Conservation (phyloP, 1,140 invertebrate species). For the Brachystomella parvula region DNA sequence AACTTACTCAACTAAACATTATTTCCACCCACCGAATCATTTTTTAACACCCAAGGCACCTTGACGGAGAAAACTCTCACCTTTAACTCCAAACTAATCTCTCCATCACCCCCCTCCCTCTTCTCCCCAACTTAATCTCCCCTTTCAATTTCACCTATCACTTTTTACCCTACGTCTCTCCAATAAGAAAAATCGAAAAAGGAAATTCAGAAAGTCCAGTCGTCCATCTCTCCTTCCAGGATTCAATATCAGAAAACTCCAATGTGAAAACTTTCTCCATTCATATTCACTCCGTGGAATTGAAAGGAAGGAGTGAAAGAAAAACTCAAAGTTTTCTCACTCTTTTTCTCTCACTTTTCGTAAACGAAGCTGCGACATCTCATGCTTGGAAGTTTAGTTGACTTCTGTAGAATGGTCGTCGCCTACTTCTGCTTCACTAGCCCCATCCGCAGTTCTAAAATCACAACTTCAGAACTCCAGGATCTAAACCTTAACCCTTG, state of each 20-base stretch:
- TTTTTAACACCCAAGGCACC: too few relatives aligned
- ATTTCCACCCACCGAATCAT: too few relatives aligned
- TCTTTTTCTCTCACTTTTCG: too few relatives aligned
- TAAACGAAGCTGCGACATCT: too few relatives aligned
- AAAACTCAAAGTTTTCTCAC: not conserved
- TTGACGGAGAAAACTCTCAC: not conserved
- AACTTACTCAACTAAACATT: not conserved
- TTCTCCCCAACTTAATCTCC: not conserved
- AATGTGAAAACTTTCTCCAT: conserved; percentile 3
- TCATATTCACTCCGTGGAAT: not conserved
- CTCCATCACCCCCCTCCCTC: not conserved
- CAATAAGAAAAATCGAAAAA: not conserved
- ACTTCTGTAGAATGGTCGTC: too few relatives aligned
- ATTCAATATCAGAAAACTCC: conserved; percentile 4
- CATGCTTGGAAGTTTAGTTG: too few relatives aligned
- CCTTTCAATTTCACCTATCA: not conserved
- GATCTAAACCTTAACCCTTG: too few relatives aligned
- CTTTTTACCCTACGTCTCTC: too few relatives aligned
- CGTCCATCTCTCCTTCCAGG: not conserved
- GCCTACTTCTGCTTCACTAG: too few relatives aligned
- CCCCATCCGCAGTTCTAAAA: too few relatives aligned
- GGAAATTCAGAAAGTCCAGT: not conserved
- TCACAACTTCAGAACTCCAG: too few relatives aligned
- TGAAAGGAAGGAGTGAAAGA: not conserved
- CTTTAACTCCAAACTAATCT: not conserved